Evolutionary conservation across 2,113 vertebrate species (phyloP).

Genomic region (Ursus arctos): DNA sequence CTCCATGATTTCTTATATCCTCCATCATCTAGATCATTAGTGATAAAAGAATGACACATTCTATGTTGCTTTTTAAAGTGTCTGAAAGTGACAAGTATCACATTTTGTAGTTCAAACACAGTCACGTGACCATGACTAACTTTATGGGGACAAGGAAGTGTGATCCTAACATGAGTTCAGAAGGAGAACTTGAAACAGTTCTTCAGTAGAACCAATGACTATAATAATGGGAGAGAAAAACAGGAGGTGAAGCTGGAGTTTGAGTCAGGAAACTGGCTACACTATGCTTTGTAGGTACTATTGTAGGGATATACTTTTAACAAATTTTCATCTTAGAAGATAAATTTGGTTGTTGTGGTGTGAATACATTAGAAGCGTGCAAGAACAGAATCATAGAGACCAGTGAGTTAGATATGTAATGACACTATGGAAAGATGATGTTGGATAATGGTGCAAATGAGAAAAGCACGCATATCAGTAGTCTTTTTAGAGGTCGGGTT

Average conservation of each 20-base stretch:
- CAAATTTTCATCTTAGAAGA: background rate
- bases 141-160: background rate
- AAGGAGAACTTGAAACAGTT: background rate
- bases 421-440: background rate
- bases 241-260: background rate
- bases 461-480: background rate
- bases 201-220: background rate
- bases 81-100: background rate
- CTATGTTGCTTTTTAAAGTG: background rate
- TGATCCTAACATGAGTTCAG: background rate
- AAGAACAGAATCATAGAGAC: background rate
- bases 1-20: background rate
- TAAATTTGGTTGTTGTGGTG: background rate
- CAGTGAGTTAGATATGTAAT: background rate
- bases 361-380: background rate
- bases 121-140: background rate
- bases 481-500: background rate
- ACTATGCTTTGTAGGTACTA: rapidly evolving
- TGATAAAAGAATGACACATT: background rate
- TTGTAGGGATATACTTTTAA: background rate
- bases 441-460: background rate
- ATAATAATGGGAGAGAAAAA: background rate
- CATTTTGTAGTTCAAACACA: background rate
- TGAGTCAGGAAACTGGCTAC: background rate
- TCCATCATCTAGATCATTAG: background rate